Evolutionary conservation across 2,797 vertebrate genomes (phyloP).

Genomic region (Yasuhikotakia modesta): DNA sequence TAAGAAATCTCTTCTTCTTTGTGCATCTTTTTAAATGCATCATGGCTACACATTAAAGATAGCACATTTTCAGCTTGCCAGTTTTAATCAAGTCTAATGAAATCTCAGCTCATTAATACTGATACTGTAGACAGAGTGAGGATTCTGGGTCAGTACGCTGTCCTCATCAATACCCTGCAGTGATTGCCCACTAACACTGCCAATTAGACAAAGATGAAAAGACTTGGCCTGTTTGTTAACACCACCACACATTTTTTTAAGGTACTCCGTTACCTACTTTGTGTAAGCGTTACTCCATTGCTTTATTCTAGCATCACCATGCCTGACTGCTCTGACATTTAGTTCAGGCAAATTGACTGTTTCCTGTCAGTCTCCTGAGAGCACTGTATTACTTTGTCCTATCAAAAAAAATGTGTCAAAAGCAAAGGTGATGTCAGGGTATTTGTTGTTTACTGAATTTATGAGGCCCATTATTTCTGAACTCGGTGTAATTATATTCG

Average conservation of each 20-base stretch:
- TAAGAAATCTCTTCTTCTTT: background rate
- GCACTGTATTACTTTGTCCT: conserved; percentile 71
- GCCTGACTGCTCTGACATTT: conserved; percentile 76
- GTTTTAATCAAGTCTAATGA: conserved; percentile 11
- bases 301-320: conserved; percentile 62
- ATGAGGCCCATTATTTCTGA: conserved; percentile 74
- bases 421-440: conserved; percentile 71
- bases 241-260: background rate
- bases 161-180: conserved; percentile 26
- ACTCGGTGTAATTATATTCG: conserved; percentile 79
- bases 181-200: conserved; percentile 4
- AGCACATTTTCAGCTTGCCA: background rate
- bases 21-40: background rate
- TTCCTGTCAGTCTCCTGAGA: conserved; percentile 72
- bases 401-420: conserved; percentile 71
- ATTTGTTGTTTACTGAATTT: conserved; percentile 77
- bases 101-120: conserved; percentile 3
- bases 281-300: conserved; percentile 57
- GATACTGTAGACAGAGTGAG: background rate
- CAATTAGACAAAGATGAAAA: conserved; percentile 44
- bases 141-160: conserved; percentile 7
- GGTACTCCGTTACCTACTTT: conserved; percentile 54
- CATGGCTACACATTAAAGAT: background rate
- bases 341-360: conserved; percentile 66
- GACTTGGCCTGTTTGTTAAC: conserved; percentile 18